phyloP scores from a whole-genome alignment of 2,113 vertebrate genomes.

The Hypomesus transpacificus region DNA sequence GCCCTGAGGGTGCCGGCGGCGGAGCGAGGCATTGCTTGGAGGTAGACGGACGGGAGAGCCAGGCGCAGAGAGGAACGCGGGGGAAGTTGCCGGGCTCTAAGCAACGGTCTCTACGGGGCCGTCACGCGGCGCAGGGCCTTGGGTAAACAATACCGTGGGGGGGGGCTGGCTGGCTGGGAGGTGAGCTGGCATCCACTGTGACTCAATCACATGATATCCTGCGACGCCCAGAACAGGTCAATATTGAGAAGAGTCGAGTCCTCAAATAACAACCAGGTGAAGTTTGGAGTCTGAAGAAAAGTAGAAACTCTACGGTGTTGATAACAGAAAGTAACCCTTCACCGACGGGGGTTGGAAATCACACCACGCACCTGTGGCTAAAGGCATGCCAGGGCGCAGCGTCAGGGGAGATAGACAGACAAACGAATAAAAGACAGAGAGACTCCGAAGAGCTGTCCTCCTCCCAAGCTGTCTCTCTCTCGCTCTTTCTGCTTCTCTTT shows the following conservation, averaged over 20 bases:
- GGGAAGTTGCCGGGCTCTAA: constrained; percentile 39
- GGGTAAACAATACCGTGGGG: constrained; percentile 56
- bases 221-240: constrained; percentile 46
- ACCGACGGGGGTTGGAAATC: constrained; percentile 27
- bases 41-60: constrained; percentile 5
- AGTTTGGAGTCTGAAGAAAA: background rate
- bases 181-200: constrained; percentile 29
- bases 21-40: background rate
- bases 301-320: background rate
- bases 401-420: constrained; percentile 31
- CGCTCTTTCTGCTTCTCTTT: constrained; percentile 31
- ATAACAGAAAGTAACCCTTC: constrained; percentile 42
- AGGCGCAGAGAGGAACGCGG: background rate
- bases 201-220: constrained; percentile 44
- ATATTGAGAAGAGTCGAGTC: constrained; percentile 11
- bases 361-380: constrained; percentile 27
- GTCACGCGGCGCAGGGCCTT: constrained; percentile 37
- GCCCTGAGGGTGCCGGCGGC: constrained; percentile 1
- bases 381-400: constrained; percentile 47
- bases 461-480: constrained; percentile 5
- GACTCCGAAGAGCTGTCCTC: constrained; percentile 15
- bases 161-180: background rate
- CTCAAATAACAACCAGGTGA: no score
- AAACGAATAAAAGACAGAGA: constrained; percentile 47
- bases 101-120: constrained; percentile 63